phyloP scores from a whole-genome alignment of 2,888 invertebrate species.

The Folsomia manolachei region DNA sequence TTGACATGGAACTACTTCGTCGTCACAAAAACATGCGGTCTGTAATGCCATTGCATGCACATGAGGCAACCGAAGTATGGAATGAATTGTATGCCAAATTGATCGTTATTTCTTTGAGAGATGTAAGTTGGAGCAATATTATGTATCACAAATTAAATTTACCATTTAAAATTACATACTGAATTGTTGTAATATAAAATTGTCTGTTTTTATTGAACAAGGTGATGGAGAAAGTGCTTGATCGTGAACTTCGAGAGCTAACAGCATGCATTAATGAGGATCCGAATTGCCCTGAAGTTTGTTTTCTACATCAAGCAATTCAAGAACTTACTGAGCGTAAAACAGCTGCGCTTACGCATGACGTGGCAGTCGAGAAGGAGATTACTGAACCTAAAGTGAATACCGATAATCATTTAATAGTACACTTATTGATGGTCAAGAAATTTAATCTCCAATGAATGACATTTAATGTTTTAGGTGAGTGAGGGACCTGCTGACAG shows the following conservation, averaged over 20 bases:
- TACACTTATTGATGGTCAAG: background rate
- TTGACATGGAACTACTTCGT: slow-evolving; percentile 80
- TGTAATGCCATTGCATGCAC: slow-evolving; percentile 56
- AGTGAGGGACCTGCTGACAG: too few relatives aligned
- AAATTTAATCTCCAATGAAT: background rate
- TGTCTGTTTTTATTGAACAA: slow-evolving; percentile 52
- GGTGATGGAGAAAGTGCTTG: slow-evolving; percentile 66
- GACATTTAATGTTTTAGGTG: too few relatives aligned
- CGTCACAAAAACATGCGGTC: slow-evolving; percentile 67
- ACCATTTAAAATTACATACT: too few relatives aligned
- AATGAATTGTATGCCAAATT: slow-evolving; percentile 71
- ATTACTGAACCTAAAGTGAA: too few relatives aligned
- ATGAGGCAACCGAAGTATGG: slow-evolving; percentile 29
- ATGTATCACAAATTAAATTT: background rate
- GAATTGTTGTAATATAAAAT: background rate
- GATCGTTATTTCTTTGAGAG: slow-evolving; percentile 66
- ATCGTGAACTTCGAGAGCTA: slow-evolving; percentile 70
- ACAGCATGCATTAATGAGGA: slow-evolving; percentile 60
- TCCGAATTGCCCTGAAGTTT: slow-evolving; percentile 71
- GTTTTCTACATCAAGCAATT: slow-evolving; percentile 81
- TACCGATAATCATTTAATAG: background rate
- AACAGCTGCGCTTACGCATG: too few relatives aligned
- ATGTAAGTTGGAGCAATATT: slow-evolving; percentile 57
- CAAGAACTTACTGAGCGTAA: slow-evolving; percentile 63
- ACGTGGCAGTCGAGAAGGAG: too few relatives aligned